Evolutionary conservation across 2,797 vertebrate species (phyloP).

Genomic region (Toxotes lorentzi): DNA sequence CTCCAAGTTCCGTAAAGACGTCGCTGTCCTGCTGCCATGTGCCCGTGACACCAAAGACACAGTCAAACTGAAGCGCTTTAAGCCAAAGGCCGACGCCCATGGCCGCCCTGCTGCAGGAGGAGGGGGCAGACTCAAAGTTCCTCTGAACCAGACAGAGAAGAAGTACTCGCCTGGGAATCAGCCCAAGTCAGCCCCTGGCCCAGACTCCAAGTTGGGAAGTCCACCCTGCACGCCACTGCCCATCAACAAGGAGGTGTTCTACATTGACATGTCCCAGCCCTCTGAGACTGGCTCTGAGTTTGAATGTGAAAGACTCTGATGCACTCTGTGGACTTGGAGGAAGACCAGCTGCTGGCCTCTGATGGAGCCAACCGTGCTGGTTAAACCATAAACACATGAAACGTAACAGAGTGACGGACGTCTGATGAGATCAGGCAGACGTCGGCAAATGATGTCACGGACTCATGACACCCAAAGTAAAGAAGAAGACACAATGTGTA

Average conservation of each 20-base stretch:
- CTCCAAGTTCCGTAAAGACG: constrained; percentile 87
- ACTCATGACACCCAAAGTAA: neutral
- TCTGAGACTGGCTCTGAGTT: constrained; percentile 75
- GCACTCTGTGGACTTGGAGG: neutral
- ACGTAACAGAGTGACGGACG: neutral
- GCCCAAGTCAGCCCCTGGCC: constrained; percentile 41
- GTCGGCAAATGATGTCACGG: neutral
- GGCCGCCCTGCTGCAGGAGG: constrained; percentile 5
- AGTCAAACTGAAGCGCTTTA: constrained; percentile 83
- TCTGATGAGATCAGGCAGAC: neutral
- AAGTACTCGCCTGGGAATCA: constrained; percentile 29
- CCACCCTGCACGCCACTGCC: constrained; percentile 70
- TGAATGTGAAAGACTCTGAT: constrained; percentile 86
- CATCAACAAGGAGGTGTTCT: constrained; percentile 73
- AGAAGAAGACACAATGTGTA: neutral
- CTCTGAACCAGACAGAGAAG: constrained; percentile 34
- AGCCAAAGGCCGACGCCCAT: constrained; percentile 43
- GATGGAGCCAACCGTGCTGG: neutral
- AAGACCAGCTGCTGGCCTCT: neutral
- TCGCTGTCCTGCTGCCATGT: constrained; percentile 82
- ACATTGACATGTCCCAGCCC: constrained; percentile 61
- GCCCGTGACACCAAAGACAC: constrained; percentile 78
- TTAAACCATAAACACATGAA: neutral
- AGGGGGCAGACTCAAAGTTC: constrained; percentile 36
- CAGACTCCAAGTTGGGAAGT: constrained; percentile 68